These are phyloP conservation scores for Scaptomyza flava DNA, from an alignment of 2,888 invertebrate species.

Conservation along the genomic window DNA sequence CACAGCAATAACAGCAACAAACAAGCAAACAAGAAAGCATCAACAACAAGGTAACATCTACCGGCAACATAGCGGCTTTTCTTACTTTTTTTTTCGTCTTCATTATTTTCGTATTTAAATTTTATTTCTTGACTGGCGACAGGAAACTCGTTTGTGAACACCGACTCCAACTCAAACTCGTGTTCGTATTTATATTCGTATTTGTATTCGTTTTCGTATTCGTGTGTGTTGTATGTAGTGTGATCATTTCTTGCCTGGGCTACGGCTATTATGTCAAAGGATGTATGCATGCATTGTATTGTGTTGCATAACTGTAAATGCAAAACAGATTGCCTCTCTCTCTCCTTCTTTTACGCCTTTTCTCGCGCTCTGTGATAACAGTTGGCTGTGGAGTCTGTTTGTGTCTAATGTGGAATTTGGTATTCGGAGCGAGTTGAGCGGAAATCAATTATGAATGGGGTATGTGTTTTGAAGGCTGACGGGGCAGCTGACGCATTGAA, in stretches of 20 bases:
- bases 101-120: constrained; percentile 71
- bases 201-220: background rate
- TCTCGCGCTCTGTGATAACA: constrained; percentile 47
- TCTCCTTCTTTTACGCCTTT: background rate
- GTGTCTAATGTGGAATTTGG: constrained; percentile 44
- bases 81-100: constrained; percentile 38
- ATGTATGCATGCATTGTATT: constrained; percentile 64
- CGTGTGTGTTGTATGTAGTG: constrained; percentile 17
- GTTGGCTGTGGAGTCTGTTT: constrained; percentile 44
- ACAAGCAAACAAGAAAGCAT: constrained; percentile 4
- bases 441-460: constrained; percentile 71
- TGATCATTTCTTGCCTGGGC: constrained; percentile 35
- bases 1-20: constrained; percentile 21
- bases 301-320: constrained; percentile 75
- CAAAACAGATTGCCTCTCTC: constrained; percentile 48
- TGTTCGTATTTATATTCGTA: background rate
- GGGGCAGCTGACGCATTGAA: constrained; percentile 56
- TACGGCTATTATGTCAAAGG: constrained; percentile 64
- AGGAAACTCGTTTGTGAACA: constrained; percentile 69
- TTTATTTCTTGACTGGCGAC: constrained; percentile 59
- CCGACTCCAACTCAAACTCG: constrained; percentile 10
- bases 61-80: constrained; percentile 67
- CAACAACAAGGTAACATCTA: constrained; percentile 15
- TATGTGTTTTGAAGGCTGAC: constrained; percentile 19
- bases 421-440: constrained; percentile 36